Evolutionary conservation across 2,797 vertebrate species (phyloP), one percentile per base, ranked within the genome.

Genomic region (Microcaecilia unicolor): DNA sequence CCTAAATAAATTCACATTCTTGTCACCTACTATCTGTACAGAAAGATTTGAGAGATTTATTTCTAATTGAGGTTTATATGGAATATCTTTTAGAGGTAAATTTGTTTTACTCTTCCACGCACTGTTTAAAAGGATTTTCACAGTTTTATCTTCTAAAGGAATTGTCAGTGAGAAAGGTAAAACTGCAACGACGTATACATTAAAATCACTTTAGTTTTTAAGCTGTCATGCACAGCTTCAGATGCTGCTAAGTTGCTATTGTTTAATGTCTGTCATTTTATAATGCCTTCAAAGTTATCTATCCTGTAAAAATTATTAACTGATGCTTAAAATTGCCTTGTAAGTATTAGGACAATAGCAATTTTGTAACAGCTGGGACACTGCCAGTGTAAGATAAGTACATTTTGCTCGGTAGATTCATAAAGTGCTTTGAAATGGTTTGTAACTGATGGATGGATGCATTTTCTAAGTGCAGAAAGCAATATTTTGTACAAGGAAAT

Each of bases 241-340:
- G 83, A 80, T 82, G 87, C 86, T 85, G 84, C 84, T 81, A 86
- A 79, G 81, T 82, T 74, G 81, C 81, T 88, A 88, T 88, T 89
- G 88, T 91, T 87, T 83, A 87, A 87, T 87, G 85, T 87, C 85
- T 92, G 89, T 92, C 87, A 91, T 88, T 92, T 91, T 83, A 79
- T 86, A 83, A 83, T 85, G 78, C 81, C 80, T 74, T 76, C 82
- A 78, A 83, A 87, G 86, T 87, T 84, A 86, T 77, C 74, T 83
- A 85, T 84, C 83, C 83, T 85, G 85, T 86, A 84, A 81, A n/a
- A 85, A 85, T 88, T 89, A 88, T 86, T 89, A 86, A 89, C 87
- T 84, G 81, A 84, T 85, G 80, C 76, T n/a, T 85, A 80, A 89
- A 89, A 91, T 89, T 85, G 84, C 76, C 83, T 89, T 84, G 82